Percentiles rank a stretch among this genome's conserved stretches.
Evolutionary conservation across 1,140 invertebrate genomes (phyloP).

Genomic region (Cotesia typhae): DNA sequence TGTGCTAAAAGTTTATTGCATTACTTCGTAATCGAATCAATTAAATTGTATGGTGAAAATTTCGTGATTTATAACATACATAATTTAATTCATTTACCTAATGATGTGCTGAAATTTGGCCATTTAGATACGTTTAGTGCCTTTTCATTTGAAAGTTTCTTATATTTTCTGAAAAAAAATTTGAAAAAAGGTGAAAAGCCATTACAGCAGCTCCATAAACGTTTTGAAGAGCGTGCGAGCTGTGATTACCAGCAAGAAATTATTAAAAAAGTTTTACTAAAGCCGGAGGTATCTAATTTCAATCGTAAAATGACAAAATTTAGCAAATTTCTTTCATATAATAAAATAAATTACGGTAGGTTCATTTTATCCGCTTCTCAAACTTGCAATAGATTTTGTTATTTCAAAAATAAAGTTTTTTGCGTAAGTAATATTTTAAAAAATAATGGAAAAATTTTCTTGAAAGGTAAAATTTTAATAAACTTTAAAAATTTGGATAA

Average conservation of each 20-base stretch:
- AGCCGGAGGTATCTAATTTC: constrained; percentile 1
- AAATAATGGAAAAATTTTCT: background rate
- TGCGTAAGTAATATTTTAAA: background rate
- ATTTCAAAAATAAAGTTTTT: background rate
- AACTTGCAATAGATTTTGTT: background rate
- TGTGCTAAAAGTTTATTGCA: too few relatives aligned
- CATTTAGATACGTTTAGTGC: constrained; percentile 35
- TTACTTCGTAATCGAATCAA: too few relatives aligned
- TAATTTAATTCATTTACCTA: constrained; percentile 37
- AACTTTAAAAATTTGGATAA: constrained; percentile 1
- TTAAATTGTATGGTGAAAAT: too few relatives aligned
- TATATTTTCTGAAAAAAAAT: constrained; percentile 29
- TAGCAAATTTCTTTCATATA: background rate
- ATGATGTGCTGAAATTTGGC: constrained; percentile 21
- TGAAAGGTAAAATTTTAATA: background rate
- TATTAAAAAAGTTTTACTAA: constrained; percentile 37
- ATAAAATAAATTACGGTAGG: background rate
- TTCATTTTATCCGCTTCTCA: background rate
- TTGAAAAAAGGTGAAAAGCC: constrained; percentile 36
- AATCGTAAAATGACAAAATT: background rate
- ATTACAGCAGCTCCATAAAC: constrained; percentile 30
- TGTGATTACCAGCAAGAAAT: too few relatives aligned
- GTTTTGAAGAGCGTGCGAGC: too few relatives aligned
- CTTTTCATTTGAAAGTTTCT: constrained; percentile 36
- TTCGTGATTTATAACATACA: too few relatives aligned